Evolutionary conservation across 2,888 invertebrate genomes (phyloP), one percentile per base, ranked within the genome.

Genomic region (Chymomyza procnemis): DNA sequence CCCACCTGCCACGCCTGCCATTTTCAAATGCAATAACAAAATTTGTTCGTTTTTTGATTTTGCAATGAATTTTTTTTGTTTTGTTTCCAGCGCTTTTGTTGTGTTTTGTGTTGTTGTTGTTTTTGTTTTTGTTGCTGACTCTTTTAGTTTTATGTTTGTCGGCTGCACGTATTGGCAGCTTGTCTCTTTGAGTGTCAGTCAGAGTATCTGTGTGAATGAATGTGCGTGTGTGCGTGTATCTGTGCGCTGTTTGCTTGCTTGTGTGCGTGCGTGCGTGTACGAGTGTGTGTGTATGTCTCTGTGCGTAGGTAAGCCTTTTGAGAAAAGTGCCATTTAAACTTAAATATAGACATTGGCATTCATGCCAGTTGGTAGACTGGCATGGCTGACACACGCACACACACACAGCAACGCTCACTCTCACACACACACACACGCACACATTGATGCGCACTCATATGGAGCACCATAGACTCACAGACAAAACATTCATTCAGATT

Each of bases 281-380:
- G 59, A 67, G 66, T 68, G 47, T 14, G 61, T 61, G 26, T 8
- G 50, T 54, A 26, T 75, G 71, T 75, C 64, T 76, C 67, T 70
- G 66, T 67, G 52, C 76, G 54, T 18, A 21, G 21, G 14, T 72
- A 72, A 77, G 80, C 79, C 80, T 83, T 82, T 83, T 82, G 80
- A 82, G 82, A 78, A 85, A 82, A 85, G 85, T 79, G 83, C 76
- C 85, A 83, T 83, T 84, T 84, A 83, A 85, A 83, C 85, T 80
- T 85, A 84, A 84, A 83, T 80, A 83, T 77, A 85, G 82, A 83
- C 82, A 85, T 80, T 80, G 77, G 69, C 60, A 74, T 73, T 65
- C 18, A 21, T 50, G 48, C 47, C 55, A 63, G 62, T 21, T 56
- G 50, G 14, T 8, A 26, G 8, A 26, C 4, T 26, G 26, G 6